These are phyloP conservation scores for Actinopyga echinites DNA, from an alignment of 53 echinoderm and acorn worm genomes.

Conservation along the genomic window DNA sequence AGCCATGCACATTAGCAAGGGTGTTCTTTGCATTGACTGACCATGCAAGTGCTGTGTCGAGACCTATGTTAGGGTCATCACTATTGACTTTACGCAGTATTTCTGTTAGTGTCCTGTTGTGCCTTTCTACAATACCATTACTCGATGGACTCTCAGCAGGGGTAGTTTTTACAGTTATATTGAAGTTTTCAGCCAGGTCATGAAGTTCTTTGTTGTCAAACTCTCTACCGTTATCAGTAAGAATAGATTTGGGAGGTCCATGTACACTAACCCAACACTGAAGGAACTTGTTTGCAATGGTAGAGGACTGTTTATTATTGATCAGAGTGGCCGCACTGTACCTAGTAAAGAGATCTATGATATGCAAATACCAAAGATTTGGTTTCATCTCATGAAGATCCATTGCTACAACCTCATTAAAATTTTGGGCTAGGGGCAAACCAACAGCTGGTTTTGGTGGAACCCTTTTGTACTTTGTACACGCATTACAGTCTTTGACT, in stretches of 20 bases:
- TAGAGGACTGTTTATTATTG: neutral
- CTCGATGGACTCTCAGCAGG: conserved; percentile 26
- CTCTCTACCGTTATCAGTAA: conserved; percentile 5
- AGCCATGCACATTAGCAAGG: neutral
- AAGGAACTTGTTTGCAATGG: conserved; percentile 1
- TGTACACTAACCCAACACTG: conserved; percentile 1
- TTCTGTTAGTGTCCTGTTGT: conserved; percentile 24
- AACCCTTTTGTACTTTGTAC: neutral
- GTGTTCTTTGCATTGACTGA: conserved; percentile 14
- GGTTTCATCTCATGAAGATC: neutral
- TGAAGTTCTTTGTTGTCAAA: neutral
- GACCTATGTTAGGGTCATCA: neutral
- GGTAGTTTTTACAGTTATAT: neutral
- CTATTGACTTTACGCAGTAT: neutral
- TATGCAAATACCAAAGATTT: neutral
- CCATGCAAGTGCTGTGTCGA: conserved; percentile 2
- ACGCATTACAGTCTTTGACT: neutral
- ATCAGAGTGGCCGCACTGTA: conserved; percentile 2
- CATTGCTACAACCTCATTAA: conserved; percentile 4
- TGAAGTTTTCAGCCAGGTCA: neutral
- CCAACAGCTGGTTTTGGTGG: conserved; percentile 2
- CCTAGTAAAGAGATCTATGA: conserved; percentile 8
- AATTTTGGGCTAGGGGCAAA: neutral
- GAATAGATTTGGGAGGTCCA: conserved; percentile 15
- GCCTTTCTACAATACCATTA: conserved; percentile 14